phyloP scores from a whole-genome alignment of 2,113 vertebrate genomes.

The Silurus meridionalis region DNA sequence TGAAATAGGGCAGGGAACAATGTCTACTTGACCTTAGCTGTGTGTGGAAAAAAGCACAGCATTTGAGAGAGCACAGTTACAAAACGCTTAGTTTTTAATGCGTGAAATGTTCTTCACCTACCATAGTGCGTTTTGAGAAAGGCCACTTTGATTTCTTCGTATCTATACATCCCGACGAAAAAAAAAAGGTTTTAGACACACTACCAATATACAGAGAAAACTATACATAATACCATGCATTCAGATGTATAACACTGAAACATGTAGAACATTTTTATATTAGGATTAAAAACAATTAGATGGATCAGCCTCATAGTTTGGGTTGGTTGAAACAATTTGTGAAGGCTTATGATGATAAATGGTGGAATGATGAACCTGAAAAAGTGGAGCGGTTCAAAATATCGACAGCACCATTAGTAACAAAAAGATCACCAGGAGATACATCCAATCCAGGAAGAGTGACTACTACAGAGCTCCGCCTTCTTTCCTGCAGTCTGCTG shows the following conservation, averaged over 20 bases:
- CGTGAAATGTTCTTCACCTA: conserved; percentile 63
- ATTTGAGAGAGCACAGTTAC: conserved; percentile 4
- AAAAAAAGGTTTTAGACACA: not conserved
- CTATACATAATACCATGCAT: not conserved
- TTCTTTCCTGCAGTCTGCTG: conserved; percentile 71
- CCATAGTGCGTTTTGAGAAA: conserved; percentile 79
- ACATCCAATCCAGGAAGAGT: conserved; percentile 82
- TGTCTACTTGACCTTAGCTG: conserved; percentile 52
- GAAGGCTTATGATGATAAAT: not conserved
- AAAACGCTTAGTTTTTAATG: not conserved
- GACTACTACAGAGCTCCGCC: conserved; percentile 83
- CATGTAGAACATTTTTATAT: not conserved
- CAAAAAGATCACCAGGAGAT: conserved; percentile 86
- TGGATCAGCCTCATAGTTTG: not conserved
- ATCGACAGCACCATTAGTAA: conserved; percentile 77
- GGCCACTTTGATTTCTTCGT: conserved; percentile 89
- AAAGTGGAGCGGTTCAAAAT: conserved; percentile 70
- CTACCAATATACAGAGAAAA: not conserved
- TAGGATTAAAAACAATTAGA: not conserved
- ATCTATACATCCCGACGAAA: conserved; percentile 65
- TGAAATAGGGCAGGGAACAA: conserved; percentile 72
- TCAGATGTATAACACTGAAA: not conserved
- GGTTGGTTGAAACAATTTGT: not conserved
- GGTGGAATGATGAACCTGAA: conserved; percentile 57
- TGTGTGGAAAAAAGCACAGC: not conserved